phyloP scores from a whole-genome alignment of 2,797 vertebrate species.

The Anolis apletophallus region DNA sequence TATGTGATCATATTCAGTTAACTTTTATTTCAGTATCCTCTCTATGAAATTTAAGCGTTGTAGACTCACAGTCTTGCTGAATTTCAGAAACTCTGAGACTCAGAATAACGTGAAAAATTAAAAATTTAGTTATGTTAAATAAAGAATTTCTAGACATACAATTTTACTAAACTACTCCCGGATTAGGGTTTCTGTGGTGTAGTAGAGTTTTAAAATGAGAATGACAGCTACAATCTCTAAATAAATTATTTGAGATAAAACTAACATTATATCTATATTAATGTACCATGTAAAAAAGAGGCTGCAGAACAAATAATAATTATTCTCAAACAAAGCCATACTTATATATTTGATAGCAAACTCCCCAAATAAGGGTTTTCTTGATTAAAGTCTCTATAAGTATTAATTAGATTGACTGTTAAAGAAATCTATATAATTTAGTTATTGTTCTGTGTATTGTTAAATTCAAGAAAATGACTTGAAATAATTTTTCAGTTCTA shows the following conservation, averaged over 20 bases:
- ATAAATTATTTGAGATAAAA: neutral
- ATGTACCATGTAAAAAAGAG: neutral
- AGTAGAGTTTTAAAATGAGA: constrained; percentile 2
- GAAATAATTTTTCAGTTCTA: neutral
- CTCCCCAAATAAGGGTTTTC: neutral
- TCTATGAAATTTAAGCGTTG: neutral
- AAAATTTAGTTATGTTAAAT: neutral
- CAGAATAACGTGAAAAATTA: neutral
- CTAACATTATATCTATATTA: neutral
- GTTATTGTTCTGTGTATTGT: neutral
- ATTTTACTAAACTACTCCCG: neutral
- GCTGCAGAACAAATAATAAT: neutral
- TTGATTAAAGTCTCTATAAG: neutral
- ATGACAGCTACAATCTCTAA: neutral
- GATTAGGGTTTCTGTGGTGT: neutral
- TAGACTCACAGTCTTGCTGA: neutral
- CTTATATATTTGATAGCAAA: neutral
- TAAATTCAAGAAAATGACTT: neutral
- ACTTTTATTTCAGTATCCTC: neutral
- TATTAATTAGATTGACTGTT: neutral
- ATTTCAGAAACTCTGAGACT: neutral
- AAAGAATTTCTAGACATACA: neutral
- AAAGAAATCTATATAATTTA: neutral
- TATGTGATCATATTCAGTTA: neutral
- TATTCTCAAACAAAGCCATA: neutral